Percentiles rank a stretch among this genome's conserved stretches.
phyloP scores from a whole-genome alignment of 2,888 invertebrate genomes.

The Penaeus monodon region DNA sequence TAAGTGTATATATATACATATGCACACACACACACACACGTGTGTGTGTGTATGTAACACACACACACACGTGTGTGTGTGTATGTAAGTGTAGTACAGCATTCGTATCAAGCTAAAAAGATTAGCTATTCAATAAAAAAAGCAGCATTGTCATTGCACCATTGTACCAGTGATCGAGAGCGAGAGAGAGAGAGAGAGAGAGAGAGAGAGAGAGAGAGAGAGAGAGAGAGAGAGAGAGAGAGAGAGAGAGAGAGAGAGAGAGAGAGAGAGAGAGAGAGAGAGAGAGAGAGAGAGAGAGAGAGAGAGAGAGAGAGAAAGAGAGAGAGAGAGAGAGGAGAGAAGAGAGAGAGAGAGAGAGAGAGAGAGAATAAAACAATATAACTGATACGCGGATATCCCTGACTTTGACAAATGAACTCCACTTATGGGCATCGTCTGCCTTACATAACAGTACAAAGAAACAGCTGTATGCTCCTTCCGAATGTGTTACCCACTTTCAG shows the following conservation, averaged over 20 bases:
- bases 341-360: neutral
- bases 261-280: neutral
- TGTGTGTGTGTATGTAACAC: neutral
- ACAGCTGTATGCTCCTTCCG: too few species aligned
- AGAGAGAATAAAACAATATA: neutral
- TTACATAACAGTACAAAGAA: too few species aligned
- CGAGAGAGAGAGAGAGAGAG: slow-evolving; percentile 1
- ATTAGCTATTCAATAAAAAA: neutral
- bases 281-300: neutral
- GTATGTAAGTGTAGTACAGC: too few species aligned
- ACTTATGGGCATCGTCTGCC: too few species aligned
- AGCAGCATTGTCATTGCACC: neutral
- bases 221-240: neutral
- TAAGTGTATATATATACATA: too few species aligned
- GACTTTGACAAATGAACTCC: too few species aligned
- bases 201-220: neutral
- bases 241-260: neutral
- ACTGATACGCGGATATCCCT: neutral
- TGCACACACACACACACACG: neutral
- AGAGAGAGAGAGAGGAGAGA: neutral
- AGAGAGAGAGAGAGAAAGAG: neutral
- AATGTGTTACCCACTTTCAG: too few species aligned
- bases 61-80: neutral
- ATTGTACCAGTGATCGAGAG: neutral
- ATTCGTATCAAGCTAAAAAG: neutral